Evolutionary conservation across 2,888 invertebrate genomes (phyloP).

Genomic region (Drosophila melanosoma): DNA sequence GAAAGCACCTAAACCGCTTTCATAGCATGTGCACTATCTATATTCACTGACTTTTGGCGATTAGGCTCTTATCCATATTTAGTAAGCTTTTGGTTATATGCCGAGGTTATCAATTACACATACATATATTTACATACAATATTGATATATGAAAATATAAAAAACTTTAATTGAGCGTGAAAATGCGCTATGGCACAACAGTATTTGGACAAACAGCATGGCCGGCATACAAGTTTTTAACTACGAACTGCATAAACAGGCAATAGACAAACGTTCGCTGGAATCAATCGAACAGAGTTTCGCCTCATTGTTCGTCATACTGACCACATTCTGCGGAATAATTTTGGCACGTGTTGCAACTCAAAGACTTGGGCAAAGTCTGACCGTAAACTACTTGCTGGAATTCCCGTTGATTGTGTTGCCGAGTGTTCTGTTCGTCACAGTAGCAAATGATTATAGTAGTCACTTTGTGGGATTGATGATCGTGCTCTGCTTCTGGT

Average conservation of each 20-base stretch:
- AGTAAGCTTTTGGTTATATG: not conserved
- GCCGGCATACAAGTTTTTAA: slow-evolving; percentile 8
- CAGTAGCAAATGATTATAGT: slow-evolving; percentile 85
- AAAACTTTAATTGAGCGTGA: slow-evolving; percentile 16
- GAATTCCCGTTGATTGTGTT: slow-evolving; percentile 87
- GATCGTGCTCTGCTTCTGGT: slow-evolving; percentile 27
- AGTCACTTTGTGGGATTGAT: slow-evolving; percentile 44
- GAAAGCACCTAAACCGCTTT: slow-evolving; percentile 10
- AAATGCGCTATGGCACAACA: slow-evolving; percentile 24
- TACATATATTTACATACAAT: slow-evolving; percentile 3
- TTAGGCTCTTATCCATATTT: not conserved
- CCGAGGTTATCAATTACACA: slow-evolving; percentile 8
- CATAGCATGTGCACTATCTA: not conserved
- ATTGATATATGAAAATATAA: slow-evolving; percentile 1
- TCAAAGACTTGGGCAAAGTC: slow-evolving; percentile 29
- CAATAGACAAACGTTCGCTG: slow-evolving; percentile 54
- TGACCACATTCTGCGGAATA: slow-evolving; percentile 67
- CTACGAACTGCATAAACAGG: not conserved
- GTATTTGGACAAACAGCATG: slow-evolving; percentile 50
- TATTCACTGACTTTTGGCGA: not conserved
- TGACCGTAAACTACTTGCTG: slow-evolving; percentile 78
- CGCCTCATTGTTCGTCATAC: slow-evolving; percentile 68
- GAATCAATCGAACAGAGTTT: slow-evolving; percentile 63
- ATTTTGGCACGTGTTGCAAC: slow-evolving; percentile 63
- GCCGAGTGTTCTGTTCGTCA: slow-evolving; percentile 87